Percentiles rank a stretch among this genome's conserved stretches.
phyloP scores from a whole-genome alignment of 1,140 invertebrate genomes.

The Oryctes rhinoceros region DNA sequence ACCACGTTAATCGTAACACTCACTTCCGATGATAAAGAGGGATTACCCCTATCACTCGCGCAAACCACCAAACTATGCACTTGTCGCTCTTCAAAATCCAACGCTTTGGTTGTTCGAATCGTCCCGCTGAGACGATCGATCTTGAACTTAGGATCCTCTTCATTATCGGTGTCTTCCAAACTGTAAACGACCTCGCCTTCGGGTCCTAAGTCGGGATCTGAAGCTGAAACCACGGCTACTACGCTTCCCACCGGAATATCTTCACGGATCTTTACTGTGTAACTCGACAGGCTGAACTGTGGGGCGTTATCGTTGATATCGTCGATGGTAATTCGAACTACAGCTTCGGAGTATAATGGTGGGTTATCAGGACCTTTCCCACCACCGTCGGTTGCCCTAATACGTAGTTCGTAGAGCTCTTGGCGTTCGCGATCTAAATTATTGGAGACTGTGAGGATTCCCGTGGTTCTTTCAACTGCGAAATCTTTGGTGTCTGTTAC shows the following conservation, averaged over 20 bases:
- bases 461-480: constrained; percentile 78
- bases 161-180: constrained; percentile 73
- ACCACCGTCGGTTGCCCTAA: constrained; percentile 81
- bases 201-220: constrained; percentile 84
- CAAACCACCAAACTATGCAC: constrained; percentile 86
- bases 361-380: constrained; percentile 61
- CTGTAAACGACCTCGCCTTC: constrained; percentile 81
- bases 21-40: constrained; percentile 76
- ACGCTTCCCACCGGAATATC: constrained; percentile 89
- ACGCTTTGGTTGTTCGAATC: constrained; percentile 74
- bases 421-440: constrained; percentile 85
- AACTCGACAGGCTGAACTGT: constrained; percentile 76
- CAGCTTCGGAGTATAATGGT: constrained; percentile 76
- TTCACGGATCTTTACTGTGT: constrained; percentile 86
- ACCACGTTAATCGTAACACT: constrained; percentile 86
- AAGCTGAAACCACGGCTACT: constrained; percentile 84
- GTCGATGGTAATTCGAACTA: constrained; percentile 81
- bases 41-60: constrained; percentile 81
- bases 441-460: constrained; percentile 78
- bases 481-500: constrained; percentile 86
- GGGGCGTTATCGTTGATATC: constrained; percentile 95
- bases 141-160: constrained; percentile 67
- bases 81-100: constrained; percentile 88
- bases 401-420: constrained; percentile 82
- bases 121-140: constrained; percentile 86